phyloP scores from a whole-genome alignment of 2,797 vertebrate genomes.

The Schizopygopsis malacanthus region DNA sequence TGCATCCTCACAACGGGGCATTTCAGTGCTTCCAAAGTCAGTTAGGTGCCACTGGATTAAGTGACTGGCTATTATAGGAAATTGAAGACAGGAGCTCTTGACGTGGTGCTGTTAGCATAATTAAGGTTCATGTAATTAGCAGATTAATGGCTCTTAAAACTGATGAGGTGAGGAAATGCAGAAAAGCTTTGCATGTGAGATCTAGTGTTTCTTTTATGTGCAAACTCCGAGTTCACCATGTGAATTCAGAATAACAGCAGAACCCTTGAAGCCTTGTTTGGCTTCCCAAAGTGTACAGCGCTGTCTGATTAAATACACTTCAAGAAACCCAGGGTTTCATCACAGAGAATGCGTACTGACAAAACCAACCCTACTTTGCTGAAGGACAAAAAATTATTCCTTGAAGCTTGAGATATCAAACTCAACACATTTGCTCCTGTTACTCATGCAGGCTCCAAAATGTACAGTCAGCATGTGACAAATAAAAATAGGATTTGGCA shows the following conservation, averaged over 20 bases:
- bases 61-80: slow-evolving; percentile 66
- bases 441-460: not conserved
- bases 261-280: slow-evolving; percentile 2
- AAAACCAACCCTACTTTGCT: slow-evolving; percentile 20
- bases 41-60: slow-evolving; percentile 62
- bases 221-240: slow-evolving; percentile 1
- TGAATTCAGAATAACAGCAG: not conserved
- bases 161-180: not conserved
- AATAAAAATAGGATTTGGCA: slow-evolving; percentile 2
- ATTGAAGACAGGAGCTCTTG: slow-evolving; percentile 61
- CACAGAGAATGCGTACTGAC: not conserved
- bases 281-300: slow-evolving; percentile 1
- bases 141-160: slow-evolving; percentile 64
- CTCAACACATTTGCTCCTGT: slow-evolving; percentile 4
- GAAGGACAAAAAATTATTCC: not conserved
- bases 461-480: not conserved
- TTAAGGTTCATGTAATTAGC: slow-evolving; percentile 64
- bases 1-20: slow-evolving; percentile 51
- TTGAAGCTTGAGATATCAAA: slow-evolving; percentile 1
- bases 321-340: slow-evolving; percentile 27
- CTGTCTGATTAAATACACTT: slow-evolving; percentile 27
- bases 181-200: not conserved
- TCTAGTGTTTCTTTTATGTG: slow-evolving; percentile 17
- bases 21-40: slow-evolving; percentile 63
- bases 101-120: slow-evolving; percentile 63